Conservation (phyloP, 2,888 invertebrate species). For the Salticus scenicus region DNA sequence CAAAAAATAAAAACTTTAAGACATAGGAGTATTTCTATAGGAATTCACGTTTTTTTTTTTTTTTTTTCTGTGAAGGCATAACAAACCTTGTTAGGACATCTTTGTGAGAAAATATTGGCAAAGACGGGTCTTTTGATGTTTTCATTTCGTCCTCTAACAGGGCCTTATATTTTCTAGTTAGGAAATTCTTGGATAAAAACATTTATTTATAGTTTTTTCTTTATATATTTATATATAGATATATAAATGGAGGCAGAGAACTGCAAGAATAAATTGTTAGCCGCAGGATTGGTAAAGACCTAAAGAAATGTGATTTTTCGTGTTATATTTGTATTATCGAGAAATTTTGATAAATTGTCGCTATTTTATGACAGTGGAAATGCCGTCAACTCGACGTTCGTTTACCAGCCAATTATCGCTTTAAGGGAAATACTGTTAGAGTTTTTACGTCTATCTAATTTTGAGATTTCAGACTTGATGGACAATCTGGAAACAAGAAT, state of each 20-base stretch:
- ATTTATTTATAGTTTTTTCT: constrained; percentile 7
- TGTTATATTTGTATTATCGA: constrained; percentile 40
- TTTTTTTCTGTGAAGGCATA: constrained; percentile 25
- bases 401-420: constrained; percentile 1
- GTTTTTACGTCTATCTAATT: neutral
- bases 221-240: neutral
- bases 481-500: neutral
- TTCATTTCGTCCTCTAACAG: constrained; percentile 48
- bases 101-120: constrained; percentile 53
- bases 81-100: constrained; percentile 62
- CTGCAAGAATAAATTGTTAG: constrained; percentile 44
- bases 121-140: constrained; percentile 54
- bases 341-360: constrained; percentile 50
- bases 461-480: neutral
- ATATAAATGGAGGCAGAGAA: neutral
- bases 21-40: neutral
- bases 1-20: neutral
- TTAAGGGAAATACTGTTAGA: neutral
- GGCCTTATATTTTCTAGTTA: constrained; percentile 63
- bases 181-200: constrained; percentile 59
- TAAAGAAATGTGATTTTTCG: constrained; percentile 43
- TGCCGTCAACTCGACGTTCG: neutral
- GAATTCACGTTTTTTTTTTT: neutral
- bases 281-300: neutral
- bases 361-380: constrained; percentile 14